Evolutionary conservation across 2,888 invertebrate genomes (phyloP), one percentile per base, ranked within the genome.

Genomic region (Philonicus albiceps): DNA sequence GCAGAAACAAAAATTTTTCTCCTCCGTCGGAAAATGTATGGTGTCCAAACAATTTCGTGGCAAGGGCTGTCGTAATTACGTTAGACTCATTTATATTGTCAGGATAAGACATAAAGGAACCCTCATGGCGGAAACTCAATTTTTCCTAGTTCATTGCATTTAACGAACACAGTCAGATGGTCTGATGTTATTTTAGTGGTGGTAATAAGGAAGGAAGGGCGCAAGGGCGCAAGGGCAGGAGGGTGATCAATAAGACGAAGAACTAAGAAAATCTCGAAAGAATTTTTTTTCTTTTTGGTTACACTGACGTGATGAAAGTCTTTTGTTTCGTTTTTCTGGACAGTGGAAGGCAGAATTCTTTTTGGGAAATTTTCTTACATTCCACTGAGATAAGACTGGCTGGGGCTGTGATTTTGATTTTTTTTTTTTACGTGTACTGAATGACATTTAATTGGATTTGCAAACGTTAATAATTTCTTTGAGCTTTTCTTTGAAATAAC

Each of bases 1-100:
- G 64, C 22, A 64, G 64, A 64, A 64, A 64, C 64, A 64, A 64
- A 19, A 64, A 64, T 64, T 64, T 64, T 64, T 22, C 22, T 27
- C 64, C 11, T 64, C n/a, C 64, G 64, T 64, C 64, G 64, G 64
- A 64, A 64, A 64, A 64, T 64, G 64, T 19, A 64, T 64, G 64
- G 64, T 64, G 64, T 64, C 64, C 64, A 64, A 64, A 64, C 64
- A 64, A 64, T 64, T 64, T 27, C 64, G 64, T 64, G 64, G 64
- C 76, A 37, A 76, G 76, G 40, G 40, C 40, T 40, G 37, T 37
- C 37, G 76, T 76, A 76, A 76, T 76, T 76, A 40, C 76, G 76
- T 76, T 76, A 76, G 76, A 76, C 37, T 40, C 76, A 76, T 76
- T 76, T 76, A 76, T 37, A 76, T 76, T 40, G 76, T 76, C 76